A percentile compares a stretch with the other conserved stretches of the same genome.
Evolutionary conservation across 2,113 vertebrate genomes (phyloP).

Genomic region (Corydoras sp.): DNA sequence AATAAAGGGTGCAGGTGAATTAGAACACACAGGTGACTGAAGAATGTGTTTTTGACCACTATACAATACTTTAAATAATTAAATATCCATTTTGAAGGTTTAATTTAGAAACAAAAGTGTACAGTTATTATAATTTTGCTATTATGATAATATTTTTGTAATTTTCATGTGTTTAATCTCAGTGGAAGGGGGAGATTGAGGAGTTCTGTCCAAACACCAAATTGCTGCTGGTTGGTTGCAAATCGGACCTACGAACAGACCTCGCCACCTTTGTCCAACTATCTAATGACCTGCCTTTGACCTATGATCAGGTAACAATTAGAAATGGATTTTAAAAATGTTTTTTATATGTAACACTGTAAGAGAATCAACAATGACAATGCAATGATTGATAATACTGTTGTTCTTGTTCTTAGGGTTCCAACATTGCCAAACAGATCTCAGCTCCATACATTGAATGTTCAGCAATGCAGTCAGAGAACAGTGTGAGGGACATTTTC

Average conservation of each 20-base stretch:
- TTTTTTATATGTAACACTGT: background rate
- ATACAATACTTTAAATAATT: too few species aligned
- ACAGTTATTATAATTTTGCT: too few species aligned
- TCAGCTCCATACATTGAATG: conserved; percentile 87
- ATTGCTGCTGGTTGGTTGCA: conserved; percentile 85
- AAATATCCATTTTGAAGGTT: too few species aligned
- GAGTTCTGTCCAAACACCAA: conserved; percentile 90
- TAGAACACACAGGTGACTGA: too few species aligned
- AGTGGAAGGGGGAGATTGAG: conserved; percentile 91
- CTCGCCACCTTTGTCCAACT: conserved; percentile 80
- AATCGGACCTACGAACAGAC: conserved; percentile 83
- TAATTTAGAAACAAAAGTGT: too few species aligned
- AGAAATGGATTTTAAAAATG: background rate
- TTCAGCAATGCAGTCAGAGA: conserved; percentile 84
- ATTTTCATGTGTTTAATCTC: background rate
- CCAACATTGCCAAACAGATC: conserved; percentile 85
- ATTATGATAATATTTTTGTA: background rate
- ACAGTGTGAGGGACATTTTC: conserved; percentile 90
- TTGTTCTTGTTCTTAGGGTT: conserved; percentile 63
- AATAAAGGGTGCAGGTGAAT: too few species aligned
- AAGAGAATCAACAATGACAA: background rate
- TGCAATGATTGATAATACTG: background rate
- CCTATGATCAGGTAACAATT: conserved; percentile 78
- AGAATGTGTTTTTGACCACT: too few species aligned
- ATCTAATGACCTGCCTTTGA: conserved; percentile 80